A percentile compares a stretch with the other conserved stretches of the same genome.
phyloP scores from a whole-genome alignment of 2,113 vertebrate species.

The Halcyon malimbica region DNA sequence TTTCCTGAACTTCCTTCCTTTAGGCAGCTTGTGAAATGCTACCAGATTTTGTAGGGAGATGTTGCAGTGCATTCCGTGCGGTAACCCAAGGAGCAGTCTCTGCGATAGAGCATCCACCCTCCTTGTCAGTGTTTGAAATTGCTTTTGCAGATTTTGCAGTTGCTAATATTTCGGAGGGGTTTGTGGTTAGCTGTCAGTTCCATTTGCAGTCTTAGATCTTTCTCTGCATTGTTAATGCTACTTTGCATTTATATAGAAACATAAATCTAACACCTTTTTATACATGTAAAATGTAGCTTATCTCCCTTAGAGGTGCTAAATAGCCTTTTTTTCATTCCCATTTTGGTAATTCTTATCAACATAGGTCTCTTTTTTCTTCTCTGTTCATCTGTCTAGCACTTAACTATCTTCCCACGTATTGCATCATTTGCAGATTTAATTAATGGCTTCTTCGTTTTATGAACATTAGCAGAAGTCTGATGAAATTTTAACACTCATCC shows the following conservation, averaged over 20 bases:
- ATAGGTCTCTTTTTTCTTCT: background rate
- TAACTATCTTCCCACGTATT: background rate
- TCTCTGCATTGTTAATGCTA: background rate
- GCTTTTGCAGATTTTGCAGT: background rate
- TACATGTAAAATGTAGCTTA: background rate
- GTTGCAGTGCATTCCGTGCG: background rate
- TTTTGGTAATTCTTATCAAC: background rate
- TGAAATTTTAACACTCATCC: background rate
- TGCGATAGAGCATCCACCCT: background rate
- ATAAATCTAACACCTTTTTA: background rate
- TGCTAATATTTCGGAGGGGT: background rate
- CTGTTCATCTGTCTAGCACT: background rate
- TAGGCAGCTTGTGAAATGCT: background rate
- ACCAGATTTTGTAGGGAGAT: background rate
- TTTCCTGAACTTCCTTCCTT: background rate
- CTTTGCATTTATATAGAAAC: conserved; percentile 16
- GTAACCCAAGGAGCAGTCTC: background rate
- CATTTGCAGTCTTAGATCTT: background rate
- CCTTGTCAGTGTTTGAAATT: background rate
- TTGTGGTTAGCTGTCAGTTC: background rate
- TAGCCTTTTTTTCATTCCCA: background rate
- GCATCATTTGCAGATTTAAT: conserved; percentile 37
- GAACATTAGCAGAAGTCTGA: background rate
- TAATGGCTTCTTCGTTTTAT: conserved; percentile 23
- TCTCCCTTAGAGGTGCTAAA: background rate